Conservation (phyloP, 2,797 vertebrate genomes). For the Toxotes lorentzi region DNA sequence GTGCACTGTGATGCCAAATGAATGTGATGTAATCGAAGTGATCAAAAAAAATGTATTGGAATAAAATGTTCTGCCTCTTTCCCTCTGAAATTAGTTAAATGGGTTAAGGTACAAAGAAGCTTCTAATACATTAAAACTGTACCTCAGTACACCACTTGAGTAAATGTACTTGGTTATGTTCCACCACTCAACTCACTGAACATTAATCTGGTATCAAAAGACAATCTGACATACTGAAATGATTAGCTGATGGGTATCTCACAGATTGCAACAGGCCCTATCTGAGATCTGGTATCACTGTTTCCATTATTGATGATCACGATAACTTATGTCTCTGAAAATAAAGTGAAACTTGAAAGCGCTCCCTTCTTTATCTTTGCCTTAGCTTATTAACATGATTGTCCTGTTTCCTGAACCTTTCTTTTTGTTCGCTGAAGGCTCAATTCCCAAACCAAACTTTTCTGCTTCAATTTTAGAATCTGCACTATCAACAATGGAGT, state of each 20-base stretch:
- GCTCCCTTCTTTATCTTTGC: conserved; percentile 41
- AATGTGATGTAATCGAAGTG: not conserved
- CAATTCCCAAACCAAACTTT: conserved; percentile 15
- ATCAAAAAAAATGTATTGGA: not conserved
- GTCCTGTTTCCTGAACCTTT: conserved; percentile 27
- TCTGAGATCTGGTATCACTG: conserved; percentile 46
- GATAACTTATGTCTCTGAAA: conserved; percentile 38
- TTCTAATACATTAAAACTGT: not conserved
- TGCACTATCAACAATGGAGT: conserved; percentile 3
- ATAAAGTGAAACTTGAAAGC: conserved; percentile 51
- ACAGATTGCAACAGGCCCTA: conserved; percentile 36
- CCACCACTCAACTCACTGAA: conserved; percentile 10
- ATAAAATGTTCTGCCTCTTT: not conserved
- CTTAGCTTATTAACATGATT: conserved; percentile 34
- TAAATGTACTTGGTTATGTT: conserved; percentile 8
- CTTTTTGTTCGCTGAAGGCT: conserved; percentile 29
- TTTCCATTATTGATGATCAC: conserved; percentile 34
- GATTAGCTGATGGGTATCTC: conserved; percentile 58
- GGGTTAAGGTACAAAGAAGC: not conserved
- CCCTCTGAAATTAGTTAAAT: not conserved
- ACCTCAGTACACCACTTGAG: not conserved
- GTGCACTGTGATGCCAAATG: not conserved
- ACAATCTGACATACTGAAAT: conserved; percentile 40
- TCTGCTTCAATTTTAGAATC: conserved; percentile 26
- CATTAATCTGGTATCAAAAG: conserved; percentile 33